Conservation (phyloP, 1,140 invertebrate genomes). For the Venustaconcha ellipsiformis region DNA sequence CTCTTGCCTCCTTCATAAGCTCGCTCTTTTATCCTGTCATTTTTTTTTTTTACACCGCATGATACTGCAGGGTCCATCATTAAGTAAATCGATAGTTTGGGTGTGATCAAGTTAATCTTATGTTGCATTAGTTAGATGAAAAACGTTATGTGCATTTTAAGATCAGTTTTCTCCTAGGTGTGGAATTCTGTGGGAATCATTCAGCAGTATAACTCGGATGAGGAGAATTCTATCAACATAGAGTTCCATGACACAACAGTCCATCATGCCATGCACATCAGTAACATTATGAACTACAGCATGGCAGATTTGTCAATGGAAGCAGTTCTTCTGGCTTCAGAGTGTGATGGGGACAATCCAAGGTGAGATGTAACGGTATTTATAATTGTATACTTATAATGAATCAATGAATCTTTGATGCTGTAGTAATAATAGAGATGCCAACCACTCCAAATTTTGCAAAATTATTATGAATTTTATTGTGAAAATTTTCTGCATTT, state of each 20-base stretch:
- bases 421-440: too few species aligned
- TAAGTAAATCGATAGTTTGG: too few species aligned
- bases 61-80: too few species aligned
- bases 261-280: constrained; percentile 90
- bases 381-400: background rate
- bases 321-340: constrained; percentile 84
- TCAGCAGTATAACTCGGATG: constrained; percentile 65
- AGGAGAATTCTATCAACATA: constrained; percentile 84
- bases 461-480: too few species aligned
- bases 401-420: too few species aligned
- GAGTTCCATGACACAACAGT: constrained; percentile 94
- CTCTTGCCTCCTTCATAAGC: too few species aligned
- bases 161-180: constrained; percentile 43
- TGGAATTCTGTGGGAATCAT: constrained; percentile 70
- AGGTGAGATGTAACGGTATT: constrained; percentile 68
- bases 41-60: too few species aligned
- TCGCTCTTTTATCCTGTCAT: too few species aligned
- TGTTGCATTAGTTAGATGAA: background rate
- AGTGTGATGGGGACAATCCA: constrained; percentile 70
- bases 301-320: constrained; percentile 86
- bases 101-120: too few species aligned
- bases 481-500: too few species aligned
- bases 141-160: constrained; percentile 1
- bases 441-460: too few species aligned
- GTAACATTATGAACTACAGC: constrained; percentile 81